These are phyloP conservation scores for Aspiorhynchus laticeps DNA, from an alignment of 2,113 vertebrate genomes.

Conservation along the genomic window DNA sequence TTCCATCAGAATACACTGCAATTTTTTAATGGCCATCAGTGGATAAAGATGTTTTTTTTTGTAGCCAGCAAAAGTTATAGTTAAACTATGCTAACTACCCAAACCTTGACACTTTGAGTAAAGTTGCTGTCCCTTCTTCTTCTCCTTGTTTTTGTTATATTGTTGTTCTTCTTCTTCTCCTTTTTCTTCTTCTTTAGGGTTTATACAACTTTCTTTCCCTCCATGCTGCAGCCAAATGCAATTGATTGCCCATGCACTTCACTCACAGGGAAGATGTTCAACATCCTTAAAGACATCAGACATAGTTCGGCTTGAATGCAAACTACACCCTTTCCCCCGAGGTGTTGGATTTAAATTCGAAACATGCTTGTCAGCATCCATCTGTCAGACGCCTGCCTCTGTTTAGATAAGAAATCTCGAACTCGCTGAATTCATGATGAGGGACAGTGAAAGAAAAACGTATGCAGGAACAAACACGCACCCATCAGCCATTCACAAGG, in stretches of 20 bases:
- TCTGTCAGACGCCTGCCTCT: conserved; percentile 53
- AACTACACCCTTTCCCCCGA: conserved; percentile 30
- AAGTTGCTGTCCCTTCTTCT: neutral
- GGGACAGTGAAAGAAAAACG: conserved; percentile 36
- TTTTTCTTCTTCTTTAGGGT: neutral
- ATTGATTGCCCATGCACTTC: conserved; percentile 21
- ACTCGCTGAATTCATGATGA: conserved; percentile 56
- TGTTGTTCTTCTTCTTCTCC: neutral
- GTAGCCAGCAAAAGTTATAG: neutral
- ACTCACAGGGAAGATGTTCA: conserved; percentile 41
- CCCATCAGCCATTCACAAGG: conserved; percentile 46
- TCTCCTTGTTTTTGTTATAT: neutral
- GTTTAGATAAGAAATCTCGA: conserved; percentile 59
- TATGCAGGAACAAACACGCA: conserved; percentile 25
- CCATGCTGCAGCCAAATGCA: neutral
- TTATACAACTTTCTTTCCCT: neutral
- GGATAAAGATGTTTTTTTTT: neutral
- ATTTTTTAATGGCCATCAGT: too few species aligned
- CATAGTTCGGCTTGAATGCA: conserved; percentile 48
- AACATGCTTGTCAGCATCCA: conserved; percentile 51
- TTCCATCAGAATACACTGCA: too few species aligned
- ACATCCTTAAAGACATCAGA: conserved; percentile 44
- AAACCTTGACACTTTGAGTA: neutral
- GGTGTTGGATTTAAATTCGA: conserved; percentile 57
- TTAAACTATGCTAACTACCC: neutral